Evolutionary conservation across 2,888 invertebrate species (phyloP).

Genomic region (Brachyptera putata): DNA sequence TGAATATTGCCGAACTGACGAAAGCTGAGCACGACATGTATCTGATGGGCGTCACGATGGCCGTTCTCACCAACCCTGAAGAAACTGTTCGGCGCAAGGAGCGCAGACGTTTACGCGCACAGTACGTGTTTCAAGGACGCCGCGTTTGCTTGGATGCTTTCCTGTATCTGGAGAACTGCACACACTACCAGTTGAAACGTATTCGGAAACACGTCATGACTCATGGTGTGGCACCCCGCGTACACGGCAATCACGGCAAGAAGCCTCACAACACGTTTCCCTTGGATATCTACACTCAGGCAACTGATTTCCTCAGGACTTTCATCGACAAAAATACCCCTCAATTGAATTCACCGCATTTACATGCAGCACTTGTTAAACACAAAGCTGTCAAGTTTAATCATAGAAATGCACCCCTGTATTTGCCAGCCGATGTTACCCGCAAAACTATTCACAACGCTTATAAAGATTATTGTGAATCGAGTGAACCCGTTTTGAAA

Average conservation of each 20-base stretch:
- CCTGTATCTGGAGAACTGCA: conserved; percentile 73
- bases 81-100: conserved; percentile 69
- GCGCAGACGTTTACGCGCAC: conserved; percentile 64
- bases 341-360: conserved; percentile 18
- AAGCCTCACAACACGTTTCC: conserved; percentile 77
- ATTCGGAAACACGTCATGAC: conserved; percentile 75
- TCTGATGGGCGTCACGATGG: conserved; percentile 80
- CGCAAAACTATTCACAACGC: conserved; percentile 70
- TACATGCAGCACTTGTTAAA: conserved; percentile 11
- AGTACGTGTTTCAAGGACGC: conserved; percentile 73
- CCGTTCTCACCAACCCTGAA: conserved; percentile 66
- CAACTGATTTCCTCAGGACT: conserved; percentile 69
- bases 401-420: conserved; percentile 43
- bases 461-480: conserved; percentile 68
- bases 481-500: conserved; percentile 64
- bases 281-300: conserved; percentile 71
- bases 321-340: conserved; percentile 63
- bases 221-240: conserved; percentile 71
- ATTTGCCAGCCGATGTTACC: conserved; percentile 55
- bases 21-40: conserved; percentile 83
- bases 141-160: conserved; percentile 75
- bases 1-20: conserved; percentile 74
- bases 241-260: conserved; percentile 76
- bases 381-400: conserved; percentile 48
- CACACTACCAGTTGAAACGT: conserved; percentile 71